These are phyloP conservation scores for Chaetodon trifascialis DNA, from an alignment of 2,113 vertebrate species.

Conservation along the genomic window DNA sequence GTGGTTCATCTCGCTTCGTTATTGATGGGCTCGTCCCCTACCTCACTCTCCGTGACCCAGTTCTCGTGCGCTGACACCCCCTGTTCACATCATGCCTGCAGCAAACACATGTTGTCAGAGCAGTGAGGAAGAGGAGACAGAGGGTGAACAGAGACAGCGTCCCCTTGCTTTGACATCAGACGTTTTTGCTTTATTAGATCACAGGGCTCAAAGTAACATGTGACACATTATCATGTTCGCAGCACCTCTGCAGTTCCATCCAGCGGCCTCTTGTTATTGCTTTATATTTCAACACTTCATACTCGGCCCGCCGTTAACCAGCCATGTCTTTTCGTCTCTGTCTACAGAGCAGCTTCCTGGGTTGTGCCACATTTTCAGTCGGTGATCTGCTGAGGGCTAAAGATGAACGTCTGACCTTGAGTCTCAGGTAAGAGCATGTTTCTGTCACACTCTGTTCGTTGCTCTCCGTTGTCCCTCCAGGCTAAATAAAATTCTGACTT, in stretches of 20 bases:
- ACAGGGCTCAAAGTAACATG: not conserved
- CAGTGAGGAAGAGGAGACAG: constrained; percentile 33
- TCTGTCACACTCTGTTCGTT: constrained; percentile 13
- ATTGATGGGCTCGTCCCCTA: constrained; percentile 74
- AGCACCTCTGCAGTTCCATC: not conserved
- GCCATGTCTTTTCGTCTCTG: constrained; percentile 41
- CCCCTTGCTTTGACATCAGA: not conserved
- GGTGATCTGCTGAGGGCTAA: constrained; percentile 92
- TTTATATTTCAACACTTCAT: not conserved
- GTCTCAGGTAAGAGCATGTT: constrained; percentile 88
- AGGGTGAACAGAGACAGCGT: constrained; percentile 31
- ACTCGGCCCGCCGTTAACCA: not conserved
- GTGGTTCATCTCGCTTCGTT: constrained; percentile 66
- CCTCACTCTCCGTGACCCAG: constrained; percentile 76
- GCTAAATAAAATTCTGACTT: constrained; percentile 27
- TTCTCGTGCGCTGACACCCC: constrained; percentile 69
- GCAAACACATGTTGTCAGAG: constrained; percentile 68
- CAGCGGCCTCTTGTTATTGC: not conserved
- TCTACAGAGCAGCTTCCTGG: constrained; percentile 92
- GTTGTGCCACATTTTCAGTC: constrained; percentile 91
- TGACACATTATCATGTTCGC: not conserved
- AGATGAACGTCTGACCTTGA: constrained; percentile 91
- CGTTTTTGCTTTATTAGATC: constrained; percentile 12
- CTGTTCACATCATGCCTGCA: constrained; percentile 68
- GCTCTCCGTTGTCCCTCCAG: not conserved